Percentiles rank a stretch among this genome's conserved stretches.
Evolutionary conservation across 2,888 invertebrate species (phyloP).

Genomic region (Drosophila vallismaia): DNA sequence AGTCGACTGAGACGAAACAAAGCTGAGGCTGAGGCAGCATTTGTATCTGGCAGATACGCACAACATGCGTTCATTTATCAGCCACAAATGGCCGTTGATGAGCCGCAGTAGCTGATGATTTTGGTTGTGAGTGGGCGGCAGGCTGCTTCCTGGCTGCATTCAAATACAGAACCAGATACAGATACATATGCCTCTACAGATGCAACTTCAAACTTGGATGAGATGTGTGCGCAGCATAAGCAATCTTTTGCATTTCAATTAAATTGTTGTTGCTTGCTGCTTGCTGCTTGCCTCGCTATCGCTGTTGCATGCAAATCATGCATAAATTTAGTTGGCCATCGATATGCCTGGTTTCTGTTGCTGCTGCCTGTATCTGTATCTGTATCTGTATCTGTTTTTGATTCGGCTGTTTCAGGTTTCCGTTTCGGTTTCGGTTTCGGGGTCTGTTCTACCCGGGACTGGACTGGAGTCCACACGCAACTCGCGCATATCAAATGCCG

Average conservation of each 20-base stretch:
- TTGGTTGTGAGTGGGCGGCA: conserved; percentile 66
- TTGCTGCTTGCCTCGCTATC: conserved; percentile 10
- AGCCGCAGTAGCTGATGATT: conserved; percentile 47
- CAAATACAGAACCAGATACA: conserved; percentile 30
- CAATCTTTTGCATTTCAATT: conserved; percentile 55
- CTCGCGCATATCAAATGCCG: conserved; percentile 51
- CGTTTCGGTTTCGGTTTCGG: conserved; percentile 11
- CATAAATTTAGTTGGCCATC: conserved; percentile 59
- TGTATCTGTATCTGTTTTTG: conserved; percentile 4
- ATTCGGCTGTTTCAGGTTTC: conserved; percentile 9
- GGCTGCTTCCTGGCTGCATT: conserved; percentile 62
- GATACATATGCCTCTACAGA: conserved; percentile 22
- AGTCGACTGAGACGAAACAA: conserved; percentile 4
- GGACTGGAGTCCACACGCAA: conserved; percentile 52
- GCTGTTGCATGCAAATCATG: conserved; percentile 66
- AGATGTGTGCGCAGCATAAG: conserved; percentile 7
- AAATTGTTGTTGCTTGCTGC: conserved; percentile 28
- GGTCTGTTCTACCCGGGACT: background rate
- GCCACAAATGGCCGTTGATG: conserved; percentile 35
- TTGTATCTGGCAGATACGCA: conserved; percentile 69
- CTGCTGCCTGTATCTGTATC: background rate
- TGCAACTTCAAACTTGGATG: conserved; percentile 21
- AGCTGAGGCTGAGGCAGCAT: conserved; percentile 21
- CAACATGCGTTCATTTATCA: conserved; percentile 72
- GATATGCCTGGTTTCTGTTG: conserved; percentile 37